These are phyloP conservation scores for Danio tinwini DNA, from an alignment of 2,797 vertebrate species.

Conservation along the genomic window DNA sequence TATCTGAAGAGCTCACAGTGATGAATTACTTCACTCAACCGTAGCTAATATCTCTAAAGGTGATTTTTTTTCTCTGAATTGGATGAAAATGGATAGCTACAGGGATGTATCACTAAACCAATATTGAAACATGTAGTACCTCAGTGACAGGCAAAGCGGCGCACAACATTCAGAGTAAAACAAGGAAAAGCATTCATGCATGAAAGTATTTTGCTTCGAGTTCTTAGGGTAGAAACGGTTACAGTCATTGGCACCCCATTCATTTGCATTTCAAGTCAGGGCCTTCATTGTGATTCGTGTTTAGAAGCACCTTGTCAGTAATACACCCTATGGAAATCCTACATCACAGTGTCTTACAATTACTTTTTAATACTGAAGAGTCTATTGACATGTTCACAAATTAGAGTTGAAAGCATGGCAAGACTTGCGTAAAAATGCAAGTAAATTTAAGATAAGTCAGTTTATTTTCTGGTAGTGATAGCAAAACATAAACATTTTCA, in stretches of 20 bases:
- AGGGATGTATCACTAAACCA: constrained; percentile 45
- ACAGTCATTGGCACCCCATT: constrained; percentile 15
- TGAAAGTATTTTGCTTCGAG: constrained; percentile 28
- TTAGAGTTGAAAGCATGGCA: neutral
- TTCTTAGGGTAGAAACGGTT: constrained; percentile 15
- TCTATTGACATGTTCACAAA: too few species aligned
- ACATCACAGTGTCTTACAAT: neutral
- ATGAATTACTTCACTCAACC: constrained; percentile 49
- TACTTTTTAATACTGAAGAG: neutral
- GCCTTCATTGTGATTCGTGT: constrained; percentile 7
- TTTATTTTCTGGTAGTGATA: too few species aligned
- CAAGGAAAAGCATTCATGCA: constrained; percentile 27
- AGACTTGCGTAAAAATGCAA: too few species aligned
- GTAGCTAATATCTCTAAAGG: constrained; percentile 43
- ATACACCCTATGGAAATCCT: too few species aligned
- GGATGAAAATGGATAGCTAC: constrained; percentile 49
- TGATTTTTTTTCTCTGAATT: constrained; percentile 25
- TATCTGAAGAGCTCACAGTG: constrained; percentile 40
- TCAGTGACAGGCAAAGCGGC: constrained; percentile 28
- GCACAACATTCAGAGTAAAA: constrained; percentile 28
- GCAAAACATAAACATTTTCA: too few species aligned
- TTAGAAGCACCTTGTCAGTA: neutral
- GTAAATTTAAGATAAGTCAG: too few species aligned
- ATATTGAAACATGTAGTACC: constrained; percentile 47
- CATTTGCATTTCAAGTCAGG: constrained; percentile 7